Evolutionary conservation across 2,888 invertebrate species (phyloP), one percentile per base, ranked within the genome.

Genomic region (Drepanosiphum platanoidis): DNA sequence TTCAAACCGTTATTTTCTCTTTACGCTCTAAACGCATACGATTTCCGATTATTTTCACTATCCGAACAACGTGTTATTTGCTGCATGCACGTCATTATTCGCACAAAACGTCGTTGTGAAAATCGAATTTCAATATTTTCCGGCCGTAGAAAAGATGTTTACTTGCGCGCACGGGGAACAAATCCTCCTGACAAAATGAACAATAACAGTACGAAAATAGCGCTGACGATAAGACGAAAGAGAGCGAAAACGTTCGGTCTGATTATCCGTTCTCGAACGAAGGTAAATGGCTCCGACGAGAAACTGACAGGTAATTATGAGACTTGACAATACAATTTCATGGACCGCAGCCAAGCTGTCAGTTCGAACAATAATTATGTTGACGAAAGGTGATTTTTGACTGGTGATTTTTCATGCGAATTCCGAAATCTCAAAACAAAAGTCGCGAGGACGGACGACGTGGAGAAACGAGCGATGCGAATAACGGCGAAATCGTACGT

Each of bases 231-330:
- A 5, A 15, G 1, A 32, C 2, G 18, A 68, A 68, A 34, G 4
- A 68, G 34, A 68, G 32, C 32, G 5, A 9, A 34, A 13, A 68
- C 5, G 8, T 34, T 18, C 11, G 0, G 32, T 3, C 11, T 68
- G 18, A 34, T 32, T 32, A 3, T 11, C 18, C 3, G 13, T 34
- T 18, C 22, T 13, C 66, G 7, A 32, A 18, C 11, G 18, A 36
- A 34, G 22, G 22, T 22, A 68, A 68, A 66, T 66, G 30, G 32
- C 64, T 66, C 13, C 1, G 64, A 66, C 8, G 32, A 68, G 22
- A 68, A 18, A 68, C 18, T 68, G 68, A 68, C 34, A 34, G 68
- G 18, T 34, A 68, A 68, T 68, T 68, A 36, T 68, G 22, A 68
- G 18, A 68, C 68, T 36, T 7, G 34, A 36, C 36, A 39, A 9